Evolutionary conservation across 2,888 invertebrate species (phyloP).

Genomic region (Pachydiplax longipennis): DNA sequence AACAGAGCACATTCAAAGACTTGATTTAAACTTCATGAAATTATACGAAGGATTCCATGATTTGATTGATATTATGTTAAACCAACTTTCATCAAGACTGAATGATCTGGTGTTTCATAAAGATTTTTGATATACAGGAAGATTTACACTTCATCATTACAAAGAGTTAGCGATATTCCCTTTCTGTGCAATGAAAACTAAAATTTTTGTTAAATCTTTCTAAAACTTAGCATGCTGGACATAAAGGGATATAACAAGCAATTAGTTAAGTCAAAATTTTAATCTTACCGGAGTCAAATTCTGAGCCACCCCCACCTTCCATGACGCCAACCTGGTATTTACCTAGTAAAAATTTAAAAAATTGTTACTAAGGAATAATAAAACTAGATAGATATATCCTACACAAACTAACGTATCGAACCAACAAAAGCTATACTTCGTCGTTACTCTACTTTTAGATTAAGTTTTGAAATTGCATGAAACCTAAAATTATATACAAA

Average conservation of each 20-base stretch:
- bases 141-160: too few species aligned
- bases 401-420: neutral
- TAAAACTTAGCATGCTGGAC: neutral
- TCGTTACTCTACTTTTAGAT: neutral
- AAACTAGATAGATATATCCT: neutral
- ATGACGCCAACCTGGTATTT: conserved; percentile 76
- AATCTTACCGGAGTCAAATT: conserved; percentile 80
- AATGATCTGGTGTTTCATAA: too few species aligned
- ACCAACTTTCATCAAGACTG: too few species aligned
- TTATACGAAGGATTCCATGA: too few species aligned
- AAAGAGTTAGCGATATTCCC: too few species aligned
- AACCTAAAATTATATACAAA: too few species aligned
- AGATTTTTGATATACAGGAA: too few species aligned
- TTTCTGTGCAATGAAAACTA: too few species aligned
- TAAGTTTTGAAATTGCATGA: neutral
- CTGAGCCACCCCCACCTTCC: conserved; percentile 76
- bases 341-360: conserved; percentile 66
- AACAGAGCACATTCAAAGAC: too few species aligned
- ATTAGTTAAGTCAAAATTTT: neutral
- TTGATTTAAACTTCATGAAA: too few species aligned
- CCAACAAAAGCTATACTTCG: neutral
- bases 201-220: neutral
- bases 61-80: too few species aligned
- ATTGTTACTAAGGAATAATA: neutral
- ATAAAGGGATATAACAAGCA: neutral